Conservation (phyloP, 2,113 vertebrate genomes). For the Monopterus albus region DNA sequence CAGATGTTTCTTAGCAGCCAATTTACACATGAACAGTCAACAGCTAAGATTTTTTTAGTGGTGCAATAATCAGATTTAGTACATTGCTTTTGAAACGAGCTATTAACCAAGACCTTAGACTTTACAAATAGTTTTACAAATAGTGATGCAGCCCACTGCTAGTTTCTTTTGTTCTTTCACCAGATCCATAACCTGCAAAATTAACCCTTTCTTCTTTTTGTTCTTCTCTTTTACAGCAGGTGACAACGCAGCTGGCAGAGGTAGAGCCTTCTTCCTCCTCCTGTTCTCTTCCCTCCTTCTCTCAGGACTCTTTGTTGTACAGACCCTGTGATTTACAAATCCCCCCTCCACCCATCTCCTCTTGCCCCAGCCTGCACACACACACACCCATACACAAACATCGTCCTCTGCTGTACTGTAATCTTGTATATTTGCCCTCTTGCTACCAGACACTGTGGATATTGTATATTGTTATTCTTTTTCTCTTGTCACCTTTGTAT, state of each 20-base stretch:
- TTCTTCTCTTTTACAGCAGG: constrained; percentile 50
- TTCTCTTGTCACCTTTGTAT: constrained; percentile 84
- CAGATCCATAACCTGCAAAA: neutral
- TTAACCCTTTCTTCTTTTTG: constrained; percentile 8
- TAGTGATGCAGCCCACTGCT: neutral
- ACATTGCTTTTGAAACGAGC: no score
- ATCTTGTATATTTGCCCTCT: constrained; percentile 83
- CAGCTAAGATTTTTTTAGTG: no score
- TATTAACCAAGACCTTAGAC: no score
- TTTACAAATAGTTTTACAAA: neutral
- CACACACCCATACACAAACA: neutral
- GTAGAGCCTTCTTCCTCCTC: constrained; percentile 83
- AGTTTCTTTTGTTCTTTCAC: neutral
- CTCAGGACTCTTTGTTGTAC: constrained; percentile 82
- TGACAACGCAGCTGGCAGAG: constrained; percentile 68
- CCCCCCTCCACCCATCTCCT: constrained; percentile 47
- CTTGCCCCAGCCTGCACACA: constrained; percentile 34
- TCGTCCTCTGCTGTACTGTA: constrained; percentile 71
- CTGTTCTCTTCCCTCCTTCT: constrained; percentile 78
- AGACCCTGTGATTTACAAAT: constrained; percentile 77
- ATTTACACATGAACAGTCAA: no score
- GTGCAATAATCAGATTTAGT: no score
- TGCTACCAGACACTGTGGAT: constrained; percentile 84
- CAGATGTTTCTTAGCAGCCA: no score
- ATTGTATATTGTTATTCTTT: constrained; percentile 85